phyloP scores from a whole-genome alignment of 2,797 vertebrate genomes.

The Falco peregrinus region DNA sequence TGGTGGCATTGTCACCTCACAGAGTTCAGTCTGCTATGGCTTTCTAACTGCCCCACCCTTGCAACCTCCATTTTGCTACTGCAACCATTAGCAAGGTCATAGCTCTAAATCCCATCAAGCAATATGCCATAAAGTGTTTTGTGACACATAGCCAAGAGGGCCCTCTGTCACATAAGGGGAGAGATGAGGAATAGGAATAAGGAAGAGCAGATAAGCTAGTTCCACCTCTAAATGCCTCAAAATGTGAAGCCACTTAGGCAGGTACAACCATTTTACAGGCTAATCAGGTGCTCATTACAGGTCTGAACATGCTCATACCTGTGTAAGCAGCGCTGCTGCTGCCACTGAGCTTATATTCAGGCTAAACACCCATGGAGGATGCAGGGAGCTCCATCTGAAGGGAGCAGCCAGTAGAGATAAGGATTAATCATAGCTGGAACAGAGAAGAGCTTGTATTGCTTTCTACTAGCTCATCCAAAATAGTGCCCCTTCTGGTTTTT shows the following conservation, averaged over 20 bases:
- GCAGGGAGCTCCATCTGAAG: background rate
- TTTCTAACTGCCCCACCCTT: background rate
- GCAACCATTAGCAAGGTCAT: background rate
- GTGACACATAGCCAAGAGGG: background rate
- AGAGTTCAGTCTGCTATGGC: accelerated
- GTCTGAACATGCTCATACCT: background rate
- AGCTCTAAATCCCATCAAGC: background rate
- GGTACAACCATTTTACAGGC: background rate
- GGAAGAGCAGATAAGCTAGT: background rate
- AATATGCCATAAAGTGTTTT: background rate
- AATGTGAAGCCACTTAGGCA: background rate
- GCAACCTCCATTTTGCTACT: background rate
- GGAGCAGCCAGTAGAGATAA: background rate
- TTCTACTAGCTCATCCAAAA: background rate
- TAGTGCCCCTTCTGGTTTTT: background rate
- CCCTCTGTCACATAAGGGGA: background rate
- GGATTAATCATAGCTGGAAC: background rate
- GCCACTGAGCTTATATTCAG: background rate
- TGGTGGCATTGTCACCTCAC: background rate
- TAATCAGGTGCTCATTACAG: background rate
- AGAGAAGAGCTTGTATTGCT: background rate
- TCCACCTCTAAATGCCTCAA: background rate
- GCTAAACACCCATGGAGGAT: background rate
- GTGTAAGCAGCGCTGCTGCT: background rate
- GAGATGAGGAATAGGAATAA: background rate